A percentile compares a stretch with the other conserved stretches of the same genome.
Conservation (phyloP, 2,888 invertebrate species). For the Harpalus rufipes region DNA sequence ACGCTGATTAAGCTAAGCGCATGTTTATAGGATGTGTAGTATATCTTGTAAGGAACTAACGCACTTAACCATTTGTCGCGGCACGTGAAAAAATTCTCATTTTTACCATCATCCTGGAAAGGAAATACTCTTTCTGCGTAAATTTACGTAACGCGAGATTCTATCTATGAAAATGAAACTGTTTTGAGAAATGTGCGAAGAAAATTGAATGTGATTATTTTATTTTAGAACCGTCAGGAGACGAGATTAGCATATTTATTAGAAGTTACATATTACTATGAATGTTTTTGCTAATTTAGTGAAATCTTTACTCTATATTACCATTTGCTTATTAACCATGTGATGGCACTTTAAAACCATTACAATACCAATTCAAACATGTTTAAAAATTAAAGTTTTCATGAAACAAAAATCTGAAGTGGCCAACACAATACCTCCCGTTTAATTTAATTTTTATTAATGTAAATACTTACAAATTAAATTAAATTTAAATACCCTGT, state of each 20-base stretch:
- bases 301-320: too few relatives aligned
- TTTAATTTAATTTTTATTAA: too few relatives aligned
- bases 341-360: too few relatives aligned
- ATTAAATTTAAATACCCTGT: too few relatives aligned
- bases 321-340: too few relatives aligned
- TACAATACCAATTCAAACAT: too few relatives aligned
- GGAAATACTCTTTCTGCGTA: slow-evolving; percentile 37
- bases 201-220: slow-evolving; percentile 50
- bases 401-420: too few relatives aligned
- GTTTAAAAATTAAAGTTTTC: too few relatives aligned
- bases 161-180: slow-evolving; percentile 49
- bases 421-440: too few relatives aligned
- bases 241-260: slow-evolving; percentile 61
- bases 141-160: slow-evolving; percentile 25
- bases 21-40: slow-evolving; percentile 63
- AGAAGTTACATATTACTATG: slow-evolving; percentile 36
- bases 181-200: slow-evolving; percentile 38
- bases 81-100: not conserved
- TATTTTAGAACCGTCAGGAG: slow-evolving; percentile 23
- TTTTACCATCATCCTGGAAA: slow-evolving; percentile 24
- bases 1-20: slow-evolving; percentile 61
- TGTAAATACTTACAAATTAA: too few relatives aligned
- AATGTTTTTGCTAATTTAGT: not conserved
- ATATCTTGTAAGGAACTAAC: slow-evolving; percentile 58
- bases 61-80: slow-evolving; percentile 43